phyloP scores from a whole-genome alignment of 2,888 invertebrate species.

The Pseudococcus viburni region DNA sequence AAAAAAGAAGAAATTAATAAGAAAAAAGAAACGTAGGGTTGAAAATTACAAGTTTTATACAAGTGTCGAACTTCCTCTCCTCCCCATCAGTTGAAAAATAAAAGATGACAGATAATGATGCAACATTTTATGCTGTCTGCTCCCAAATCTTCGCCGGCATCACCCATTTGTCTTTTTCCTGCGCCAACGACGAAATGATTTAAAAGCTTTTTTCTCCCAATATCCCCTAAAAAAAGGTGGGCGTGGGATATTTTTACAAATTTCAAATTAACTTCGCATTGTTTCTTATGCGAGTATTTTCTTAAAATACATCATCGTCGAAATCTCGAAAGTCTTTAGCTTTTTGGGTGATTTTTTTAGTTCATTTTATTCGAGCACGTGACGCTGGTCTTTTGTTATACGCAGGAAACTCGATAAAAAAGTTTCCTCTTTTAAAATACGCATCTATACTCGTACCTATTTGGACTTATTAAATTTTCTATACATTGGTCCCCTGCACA shows the following conservation, averaged over 20 bases:
- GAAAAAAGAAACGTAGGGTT: slow-evolving; percentile 49
- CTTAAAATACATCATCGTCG: not conserved
- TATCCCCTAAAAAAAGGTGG: not conserved
- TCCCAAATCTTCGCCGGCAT: not conserved
- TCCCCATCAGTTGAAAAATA: slow-evolving; percentile 13
- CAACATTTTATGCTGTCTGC: slow-evolving; percentile 47
- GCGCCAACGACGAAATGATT: not conserved
- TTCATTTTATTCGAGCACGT: not conserved
- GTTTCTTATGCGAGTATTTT: slow-evolving; percentile 9
- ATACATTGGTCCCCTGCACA: not conserved
- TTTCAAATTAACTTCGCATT: slow-evolving; percentile 13
- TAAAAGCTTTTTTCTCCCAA: slow-evolving; percentile 4
- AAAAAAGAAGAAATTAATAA: slow-evolving; percentile 56
- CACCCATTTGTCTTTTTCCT: not conserved
- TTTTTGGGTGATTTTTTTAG: not conserved
- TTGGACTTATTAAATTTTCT: slow-evolving; percentile 16
- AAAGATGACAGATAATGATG: slow-evolving; percentile 61
- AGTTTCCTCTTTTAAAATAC: not conserved
- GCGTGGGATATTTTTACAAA: slow-evolving; percentile 31
- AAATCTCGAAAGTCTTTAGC: not conserved
- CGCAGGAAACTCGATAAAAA: slow-evolving; percentile 1
- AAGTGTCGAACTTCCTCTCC: slow-evolving; percentile 52
- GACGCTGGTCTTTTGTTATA: not conserved
- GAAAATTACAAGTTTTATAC: slow-evolving; percentile 63
- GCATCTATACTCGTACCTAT: not conserved